Evolutionary conservation across 2,113 vertebrate genomes (phyloP), one percentile per base, ranked within the genome.

Genomic region (Nothoprocta perdicaria): DNA sequence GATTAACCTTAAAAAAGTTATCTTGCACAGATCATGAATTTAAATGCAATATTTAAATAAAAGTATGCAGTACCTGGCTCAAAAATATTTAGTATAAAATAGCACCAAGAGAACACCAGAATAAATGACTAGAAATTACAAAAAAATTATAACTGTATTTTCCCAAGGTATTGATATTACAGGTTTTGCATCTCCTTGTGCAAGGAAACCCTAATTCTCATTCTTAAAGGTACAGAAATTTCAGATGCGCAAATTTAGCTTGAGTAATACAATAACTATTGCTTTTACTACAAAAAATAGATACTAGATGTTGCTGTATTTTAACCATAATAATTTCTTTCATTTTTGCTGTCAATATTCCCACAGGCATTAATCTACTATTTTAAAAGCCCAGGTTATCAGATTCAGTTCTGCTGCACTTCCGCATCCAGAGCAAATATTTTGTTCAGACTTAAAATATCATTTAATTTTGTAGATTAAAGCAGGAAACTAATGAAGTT

Each of bases 261-360:
- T 66, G 52, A 74, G 80, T 92, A 95, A 90, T 66, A 69, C 3
- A 53, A 90, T 68, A 76, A 16, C 43, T 92, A 61, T 66, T 84
- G 17, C 68, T 86, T 58, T 48, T 90, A 85, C 66, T 23, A 79
- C 3, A 89, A 73, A 86, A 58, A 13, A 86, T 75, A 79, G 72
- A 81, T 41, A 41, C 8, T 84, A 45, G 14, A 77, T 77, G 22
- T 67, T 79, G 80, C 55, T 94, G 40, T 69, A 94, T 82, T 95
- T 95, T 93, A 85, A 79, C 40, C 61, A 61, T 5, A 85, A 78
- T 15, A 82, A 81, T 65, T 55, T 74, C 38, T 66, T 62, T 74
- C 73, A 66, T 60, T 86, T 88, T 65, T 91, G 55, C 52, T 67
- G 31, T 66, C 82, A 90, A 68, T n/a, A 45, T 83, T 92, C 67